Conservation (phyloP, 1,140 invertebrate genomes). For the Diuraphis noxia region DNA sequence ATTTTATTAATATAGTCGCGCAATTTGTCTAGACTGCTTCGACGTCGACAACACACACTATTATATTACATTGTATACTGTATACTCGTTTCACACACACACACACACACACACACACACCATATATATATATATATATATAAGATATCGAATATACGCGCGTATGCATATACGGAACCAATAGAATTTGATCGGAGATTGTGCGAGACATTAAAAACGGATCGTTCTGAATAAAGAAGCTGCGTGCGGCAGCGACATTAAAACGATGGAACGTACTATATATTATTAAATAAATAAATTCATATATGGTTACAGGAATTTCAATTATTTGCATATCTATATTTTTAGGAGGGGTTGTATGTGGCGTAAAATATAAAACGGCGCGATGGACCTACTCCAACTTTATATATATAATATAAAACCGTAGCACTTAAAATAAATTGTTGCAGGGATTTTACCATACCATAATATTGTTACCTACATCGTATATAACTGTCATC, state of each 20-base stretch:
- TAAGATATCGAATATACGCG: background rate
- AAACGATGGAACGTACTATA: background rate
- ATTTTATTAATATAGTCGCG: constrained; percentile 17
- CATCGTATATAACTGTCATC: too few species aligned
- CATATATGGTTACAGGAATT: background rate
- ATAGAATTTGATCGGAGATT: background rate
- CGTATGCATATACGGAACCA: background rate
- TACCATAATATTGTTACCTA: too few species aligned
- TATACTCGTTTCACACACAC: background rate
- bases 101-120: background rate
- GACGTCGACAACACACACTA: background rate
- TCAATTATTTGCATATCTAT: background rate
- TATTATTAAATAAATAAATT: background rate
- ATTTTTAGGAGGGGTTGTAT: background rate
- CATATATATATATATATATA: background rate
- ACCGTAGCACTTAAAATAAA: background rate
- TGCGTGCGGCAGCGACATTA: background rate
- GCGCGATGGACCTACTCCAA: background rate
- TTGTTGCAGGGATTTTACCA: background rate
- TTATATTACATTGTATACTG: background rate
- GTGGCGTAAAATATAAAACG: background rate
- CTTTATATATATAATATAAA: background rate
- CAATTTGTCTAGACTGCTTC: constrained; percentile 34
- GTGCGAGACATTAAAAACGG: background rate
- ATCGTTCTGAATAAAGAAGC: background rate